Evolutionary conservation across 1,140 invertebrate genomes (phyloP).

Genomic region (Globodera rostochiensis): DNA sequence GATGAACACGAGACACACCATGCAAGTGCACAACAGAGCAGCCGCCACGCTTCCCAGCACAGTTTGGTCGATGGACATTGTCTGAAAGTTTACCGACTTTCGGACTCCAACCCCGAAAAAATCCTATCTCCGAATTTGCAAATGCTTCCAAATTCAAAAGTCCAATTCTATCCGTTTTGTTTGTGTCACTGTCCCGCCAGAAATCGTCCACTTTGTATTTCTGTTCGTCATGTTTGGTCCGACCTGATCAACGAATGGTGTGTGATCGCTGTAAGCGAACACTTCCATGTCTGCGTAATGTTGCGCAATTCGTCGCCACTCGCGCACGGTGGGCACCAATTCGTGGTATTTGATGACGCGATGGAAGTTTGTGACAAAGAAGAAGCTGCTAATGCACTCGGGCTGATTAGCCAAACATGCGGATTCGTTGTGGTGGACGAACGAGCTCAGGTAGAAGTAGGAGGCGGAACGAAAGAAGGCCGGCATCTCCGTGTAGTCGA

Average conservation of each 20-base stretch:
- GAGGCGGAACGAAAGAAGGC: conserved; percentile 61
- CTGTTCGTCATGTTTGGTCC: no score
- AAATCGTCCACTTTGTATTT: no score
- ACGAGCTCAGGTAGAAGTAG: conserved; percentile 61
- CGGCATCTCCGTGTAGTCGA: conserved; percentile 59
- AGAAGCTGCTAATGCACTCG: conserved; percentile 57
- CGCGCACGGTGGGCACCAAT: conserved; percentile 56
- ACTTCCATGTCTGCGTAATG: conserved; percentile 58
- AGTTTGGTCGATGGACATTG: conserved; percentile 62
- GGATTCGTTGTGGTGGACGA: conserved; percentile 60
- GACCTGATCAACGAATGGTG: conserved; percentile 62
- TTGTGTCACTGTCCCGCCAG: no score
- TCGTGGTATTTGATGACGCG: conserved; percentile 64
- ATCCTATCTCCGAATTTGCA: no score
- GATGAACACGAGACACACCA: conserved; percentile 67
- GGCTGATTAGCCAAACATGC: conserved; percentile 55
- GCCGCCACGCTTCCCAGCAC: conserved; percentile 65
- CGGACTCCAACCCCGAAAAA: no score
- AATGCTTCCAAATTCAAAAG: no score
- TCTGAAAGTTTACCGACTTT: conserved; percentile 39
- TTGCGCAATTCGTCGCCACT: conserved; percentile 58
- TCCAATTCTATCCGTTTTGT: no score
- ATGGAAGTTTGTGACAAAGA: conserved; percentile 64
- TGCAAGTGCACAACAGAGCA: conserved; percentile 66
- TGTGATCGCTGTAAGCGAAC: conserved; percentile 64